phyloP scores from a whole-genome alignment of 2,113 vertebrate species.

The Condylura cristata region DNA sequence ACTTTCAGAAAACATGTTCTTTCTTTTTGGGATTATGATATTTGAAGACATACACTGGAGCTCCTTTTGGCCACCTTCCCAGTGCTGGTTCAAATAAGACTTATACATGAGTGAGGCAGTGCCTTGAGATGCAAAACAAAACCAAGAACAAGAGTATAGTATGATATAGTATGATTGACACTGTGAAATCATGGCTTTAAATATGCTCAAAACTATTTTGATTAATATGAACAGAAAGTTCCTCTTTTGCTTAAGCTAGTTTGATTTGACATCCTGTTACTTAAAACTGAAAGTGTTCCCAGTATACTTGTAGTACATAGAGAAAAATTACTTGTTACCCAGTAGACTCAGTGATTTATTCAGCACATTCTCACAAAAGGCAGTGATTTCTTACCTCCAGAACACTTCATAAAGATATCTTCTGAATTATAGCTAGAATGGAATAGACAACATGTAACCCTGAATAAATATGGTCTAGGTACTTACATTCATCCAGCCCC shows the following conservation, averaged over 20 bases:
- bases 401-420: conserved; percentile 34
- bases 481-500: conserved; percentile 99
- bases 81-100: not conserved
- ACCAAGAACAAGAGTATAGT: not conserved
- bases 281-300: conserved; percentile 39
- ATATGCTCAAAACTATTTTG: conserved; percentile 24
- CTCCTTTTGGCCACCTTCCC: not conserved
- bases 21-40: not conserved
- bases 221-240: conserved; percentile 34
- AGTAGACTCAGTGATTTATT: conserved; percentile 18
- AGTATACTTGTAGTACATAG: not conserved
- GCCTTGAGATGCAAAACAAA: not conserved
- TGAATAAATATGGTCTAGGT: conserved; percentile 49
- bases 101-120: not conserved
- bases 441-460: not conserved
- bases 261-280: not conserved
- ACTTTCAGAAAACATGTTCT: not conserved
- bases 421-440: conserved; percentile 20
- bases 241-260: not conserved
- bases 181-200: not conserved
- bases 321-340: conserved; percentile 42
- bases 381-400: conserved; percentile 40
- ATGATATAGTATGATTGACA: no score
- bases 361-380: not conserved
- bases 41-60: conserved; percentile 40